A percentile compares a stretch with the other conserved stretches of the same genome.
These are phyloP conservation scores for Anaspis maculata DNA, from an alignment of 2,888 invertebrate species.

Conservation along the genomic window DNA sequence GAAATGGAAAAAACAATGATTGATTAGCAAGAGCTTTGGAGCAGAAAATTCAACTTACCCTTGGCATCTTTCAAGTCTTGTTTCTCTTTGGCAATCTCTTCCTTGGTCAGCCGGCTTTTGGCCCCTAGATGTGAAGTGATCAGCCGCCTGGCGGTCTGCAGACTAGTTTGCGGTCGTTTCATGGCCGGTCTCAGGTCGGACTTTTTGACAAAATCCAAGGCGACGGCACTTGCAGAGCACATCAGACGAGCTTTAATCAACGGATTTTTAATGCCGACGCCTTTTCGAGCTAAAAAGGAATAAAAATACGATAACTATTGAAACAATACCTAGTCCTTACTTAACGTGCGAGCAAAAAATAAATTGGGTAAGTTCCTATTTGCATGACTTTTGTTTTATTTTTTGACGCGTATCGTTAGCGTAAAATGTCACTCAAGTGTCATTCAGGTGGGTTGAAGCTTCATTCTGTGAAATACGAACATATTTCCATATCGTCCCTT, in stretches of 20 bases:
- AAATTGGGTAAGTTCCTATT: no score
- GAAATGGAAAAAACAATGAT: slow-evolving; percentile 12
- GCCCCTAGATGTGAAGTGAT: slow-evolving; percentile 38
- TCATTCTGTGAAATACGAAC: no score
- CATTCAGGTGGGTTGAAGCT: no score
- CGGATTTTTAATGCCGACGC: slow-evolving; percentile 30
- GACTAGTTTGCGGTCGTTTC: slow-evolving; percentile 38
- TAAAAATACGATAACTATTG: no score
- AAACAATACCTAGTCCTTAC: no score
- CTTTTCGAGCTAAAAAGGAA: slow-evolving; percentile 37
- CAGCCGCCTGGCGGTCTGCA: slow-evolving; percentile 38
- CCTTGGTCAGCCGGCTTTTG: slow-evolving; percentile 33
- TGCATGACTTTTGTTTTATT: no score
- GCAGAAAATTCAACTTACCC: no score
- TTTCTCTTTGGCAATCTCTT: slow-evolving; percentile 33
- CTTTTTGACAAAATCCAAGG: slow-evolving; percentile 30
- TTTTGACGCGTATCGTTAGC: no score
- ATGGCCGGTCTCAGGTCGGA: slow-evolving; percentile 38
- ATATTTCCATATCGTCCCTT: no score
- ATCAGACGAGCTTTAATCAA: slow-evolving; percentile 38
- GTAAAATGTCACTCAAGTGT: no score
- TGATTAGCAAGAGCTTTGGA: slow-evolving; percentile 5
- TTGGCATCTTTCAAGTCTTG: slow-evolving; percentile 35
- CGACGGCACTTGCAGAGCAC: slow-evolving; percentile 30
- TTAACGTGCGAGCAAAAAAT: no score